Conservation (phyloP, 2,113 vertebrate species). For the Cranoglanis bouderius region DNA sequence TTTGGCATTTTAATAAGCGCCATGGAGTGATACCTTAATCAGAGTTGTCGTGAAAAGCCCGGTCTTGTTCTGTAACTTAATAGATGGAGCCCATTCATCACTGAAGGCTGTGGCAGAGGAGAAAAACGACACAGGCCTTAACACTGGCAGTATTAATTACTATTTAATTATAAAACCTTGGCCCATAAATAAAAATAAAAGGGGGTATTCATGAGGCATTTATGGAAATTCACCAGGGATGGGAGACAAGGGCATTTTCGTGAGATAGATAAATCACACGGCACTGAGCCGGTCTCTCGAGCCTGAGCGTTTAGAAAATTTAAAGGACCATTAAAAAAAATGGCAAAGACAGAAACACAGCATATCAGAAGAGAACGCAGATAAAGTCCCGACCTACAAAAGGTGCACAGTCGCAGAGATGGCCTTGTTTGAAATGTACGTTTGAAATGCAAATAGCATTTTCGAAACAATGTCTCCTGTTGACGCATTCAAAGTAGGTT, state of each 20-base stretch:
- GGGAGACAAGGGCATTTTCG: constrained; percentile 52
- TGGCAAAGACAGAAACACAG: background rate
- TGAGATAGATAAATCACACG: constrained; percentile 54
- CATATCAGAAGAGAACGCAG: constrained; percentile 10
- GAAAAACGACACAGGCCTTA: constrained; percentile 59
- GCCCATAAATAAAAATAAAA: constrained; percentile 83
- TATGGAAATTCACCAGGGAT: constrained; percentile 71
- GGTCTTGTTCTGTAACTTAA: constrained; percentile 82
- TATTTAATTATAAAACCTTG: constrained; percentile 86
- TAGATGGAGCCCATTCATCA: constrained; percentile 85
- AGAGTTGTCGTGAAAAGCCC: constrained; percentile 76
- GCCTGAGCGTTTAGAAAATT: constrained; percentile 34
- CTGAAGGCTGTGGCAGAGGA: constrained; percentile 68
- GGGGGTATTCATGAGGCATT: constrained; percentile 67
- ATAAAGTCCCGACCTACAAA: background rate
- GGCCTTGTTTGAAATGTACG: constrained; percentile 6
- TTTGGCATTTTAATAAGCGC: constrained; percentile 71
- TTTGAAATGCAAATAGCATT: constrained; percentile 30
- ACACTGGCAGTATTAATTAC: constrained; percentile 84
- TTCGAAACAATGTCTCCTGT: constrained; percentile 9
- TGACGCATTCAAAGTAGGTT: constrained; percentile 23
- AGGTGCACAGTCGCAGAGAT: background rate
- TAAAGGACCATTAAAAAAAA: background rate
- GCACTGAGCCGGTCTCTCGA: constrained; percentile 39
- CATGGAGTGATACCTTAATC: constrained; percentile 80